Evolutionary conservation across 2,888 invertebrate genomes (phyloP).

Genomic region (Biston betularia): DNA sequence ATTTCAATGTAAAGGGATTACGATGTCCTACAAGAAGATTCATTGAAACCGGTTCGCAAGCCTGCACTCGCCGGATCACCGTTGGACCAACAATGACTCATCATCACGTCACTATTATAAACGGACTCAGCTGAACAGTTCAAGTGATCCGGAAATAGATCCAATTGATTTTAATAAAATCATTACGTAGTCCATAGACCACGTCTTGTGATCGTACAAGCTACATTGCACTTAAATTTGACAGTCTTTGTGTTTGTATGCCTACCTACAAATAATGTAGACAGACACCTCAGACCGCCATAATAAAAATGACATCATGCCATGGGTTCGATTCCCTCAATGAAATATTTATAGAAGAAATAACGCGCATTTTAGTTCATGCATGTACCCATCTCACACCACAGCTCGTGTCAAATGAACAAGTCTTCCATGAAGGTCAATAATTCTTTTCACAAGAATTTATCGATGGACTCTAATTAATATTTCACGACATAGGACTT

Average conservation of each 20-base stretch:
- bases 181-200: constrained; percentile 18
- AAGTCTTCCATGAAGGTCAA: constrained; percentile 2
- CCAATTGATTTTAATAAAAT: constrained; percentile 42
- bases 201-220: constrained; percentile 5
- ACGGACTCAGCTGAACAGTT: constrained; percentile 42
- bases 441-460: constrained; percentile 2
- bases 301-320: constrained; percentile 18
- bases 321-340: constrained; percentile 17
- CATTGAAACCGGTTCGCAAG: constrained; percentile 40
- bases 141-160: constrained; percentile 58
- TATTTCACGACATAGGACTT: constrained; percentile 6
- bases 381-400: too few species aligned
- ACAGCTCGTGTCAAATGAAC: background rate
- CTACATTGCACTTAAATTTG: constrained; percentile 1
- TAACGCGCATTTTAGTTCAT: background rate
- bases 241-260: background rate
- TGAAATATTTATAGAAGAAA: constrained; percentile 5
- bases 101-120: constrained; percentile 43
- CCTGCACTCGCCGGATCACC: constrained; percentile 22
- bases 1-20: constrained; percentile 13
- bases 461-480: constrained; percentile 5
- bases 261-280: background rate
- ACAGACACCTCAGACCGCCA: background rate
- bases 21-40: constrained; percentile 20
- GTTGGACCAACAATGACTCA: constrained; percentile 42